A percentile compares a stretch with the other conserved stretches of the same genome.
phyloP scores from a whole-genome alignment of 2,797 vertebrate genomes.

The Pantherophis alleghaniensis region DNA sequence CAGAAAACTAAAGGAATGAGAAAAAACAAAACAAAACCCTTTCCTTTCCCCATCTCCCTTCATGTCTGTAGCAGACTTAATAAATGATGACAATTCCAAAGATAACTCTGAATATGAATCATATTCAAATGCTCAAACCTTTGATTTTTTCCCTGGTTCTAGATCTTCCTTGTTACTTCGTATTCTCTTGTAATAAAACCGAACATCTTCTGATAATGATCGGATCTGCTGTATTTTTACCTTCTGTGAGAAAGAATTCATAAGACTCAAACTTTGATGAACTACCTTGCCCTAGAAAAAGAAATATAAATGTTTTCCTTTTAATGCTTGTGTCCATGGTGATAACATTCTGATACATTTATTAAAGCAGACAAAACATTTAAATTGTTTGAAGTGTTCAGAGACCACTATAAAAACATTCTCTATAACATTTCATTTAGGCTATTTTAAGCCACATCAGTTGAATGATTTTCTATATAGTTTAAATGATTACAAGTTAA shows the following conservation, averaged over 20 bases:
- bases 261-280: conserved; percentile 92
- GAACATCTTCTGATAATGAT: conserved; percentile 88
- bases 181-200: conserved; percentile 93
- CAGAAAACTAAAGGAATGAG: background rate
- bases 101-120: background rate
- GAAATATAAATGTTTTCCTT: conserved; percentile 39
- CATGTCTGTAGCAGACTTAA: background rate
- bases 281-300: conserved; percentile 89
- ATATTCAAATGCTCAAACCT: conserved; percentile 74
- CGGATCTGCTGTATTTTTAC: conserved; percentile 92
- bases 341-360: background rate
- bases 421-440: background rate
- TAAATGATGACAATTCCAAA: background rate
- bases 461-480: background rate
- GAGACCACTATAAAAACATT: background rate
- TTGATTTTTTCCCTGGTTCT: conserved; percentile 92
- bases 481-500: background rate
- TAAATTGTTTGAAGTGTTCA: background rate
- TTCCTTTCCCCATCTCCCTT: background rate
- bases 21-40: background rate
- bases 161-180: conserved; percentile 93
- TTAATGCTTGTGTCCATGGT: background rate
- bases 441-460: background rate
- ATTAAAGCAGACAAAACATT: background rate
- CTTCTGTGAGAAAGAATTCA: conserved; percentile 96